These are phyloP conservation scores for Lagopus muta DNA, from an alignment of 2,113 vertebrate genomes.

Conservation along the genomic window DNA sequence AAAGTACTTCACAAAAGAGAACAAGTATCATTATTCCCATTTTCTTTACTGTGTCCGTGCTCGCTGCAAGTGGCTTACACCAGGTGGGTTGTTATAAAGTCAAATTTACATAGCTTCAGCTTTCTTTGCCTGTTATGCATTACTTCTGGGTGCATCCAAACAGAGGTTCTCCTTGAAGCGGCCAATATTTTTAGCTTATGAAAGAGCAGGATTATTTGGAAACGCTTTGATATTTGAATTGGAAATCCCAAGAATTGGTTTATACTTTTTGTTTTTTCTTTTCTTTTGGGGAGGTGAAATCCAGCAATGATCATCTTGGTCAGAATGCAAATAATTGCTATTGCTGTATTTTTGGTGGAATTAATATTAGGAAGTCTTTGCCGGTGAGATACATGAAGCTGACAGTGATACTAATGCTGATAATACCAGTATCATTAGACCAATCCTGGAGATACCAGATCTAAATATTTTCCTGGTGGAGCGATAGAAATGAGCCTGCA, in stretches of 20 bases:
- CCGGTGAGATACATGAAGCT: not conserved
- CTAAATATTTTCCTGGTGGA: not conserved
- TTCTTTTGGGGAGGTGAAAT: accelerated
- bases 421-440: not conserved
- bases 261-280: not conserved
- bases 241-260: not conserved
- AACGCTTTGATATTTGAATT: not conserved
- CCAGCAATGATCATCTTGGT: accelerated
- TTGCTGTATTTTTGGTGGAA: not conserved
- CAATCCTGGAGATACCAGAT: not conserved
- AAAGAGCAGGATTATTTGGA: not conserved
- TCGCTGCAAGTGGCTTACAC: not conserved
- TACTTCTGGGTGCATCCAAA: not conserved
- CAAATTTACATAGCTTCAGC: accelerated
- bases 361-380: not conserved
- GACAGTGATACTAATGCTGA: not conserved
- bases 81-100: not conserved
- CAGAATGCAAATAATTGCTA: not conserved
- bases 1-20: not conserved
- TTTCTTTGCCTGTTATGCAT: accelerated
- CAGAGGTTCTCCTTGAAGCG: not conserved
- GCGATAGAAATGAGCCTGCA: not conserved
- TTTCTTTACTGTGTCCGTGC: not conserved
- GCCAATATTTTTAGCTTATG: not conserved
- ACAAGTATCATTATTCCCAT: not conserved